Evolutionary conservation across 2,113 vertebrate genomes (phyloP).

Genomic region (Poeciliopsis turrubarensis): DNA sequence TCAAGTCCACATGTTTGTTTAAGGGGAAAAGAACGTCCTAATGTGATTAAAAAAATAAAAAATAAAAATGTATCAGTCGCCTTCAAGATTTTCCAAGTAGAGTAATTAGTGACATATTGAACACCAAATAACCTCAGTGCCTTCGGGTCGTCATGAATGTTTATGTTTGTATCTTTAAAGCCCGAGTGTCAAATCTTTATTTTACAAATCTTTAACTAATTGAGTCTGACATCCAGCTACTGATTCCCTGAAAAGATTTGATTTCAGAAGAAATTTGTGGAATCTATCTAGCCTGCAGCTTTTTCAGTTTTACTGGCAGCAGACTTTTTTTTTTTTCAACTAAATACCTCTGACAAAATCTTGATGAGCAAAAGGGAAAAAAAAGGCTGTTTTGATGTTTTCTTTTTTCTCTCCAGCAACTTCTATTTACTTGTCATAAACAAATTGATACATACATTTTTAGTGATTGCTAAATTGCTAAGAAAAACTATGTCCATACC

Average conservation of each 20-base stretch:
- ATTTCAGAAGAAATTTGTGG: neutral
- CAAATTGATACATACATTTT: no score
- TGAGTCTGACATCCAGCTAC: no score
- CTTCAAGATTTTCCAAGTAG: neutral
- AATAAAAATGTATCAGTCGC: neutral
- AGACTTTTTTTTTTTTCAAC: neutral
- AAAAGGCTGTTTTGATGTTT: neutral
- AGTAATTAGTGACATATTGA: neutral
- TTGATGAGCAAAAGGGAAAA: neutral
- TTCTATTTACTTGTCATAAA: no score
- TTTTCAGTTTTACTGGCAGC: neutral
- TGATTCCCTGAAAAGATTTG: neutral
- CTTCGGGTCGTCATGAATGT: neutral
- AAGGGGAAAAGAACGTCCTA: neutral
- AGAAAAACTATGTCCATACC: no score
- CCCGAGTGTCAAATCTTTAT: neutral
- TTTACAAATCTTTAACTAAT: neutral
- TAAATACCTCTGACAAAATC: neutral
- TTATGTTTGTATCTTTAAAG: neutral
- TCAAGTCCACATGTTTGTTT: constrained; percentile 3
- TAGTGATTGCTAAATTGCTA: no score
- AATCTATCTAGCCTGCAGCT: neutral
- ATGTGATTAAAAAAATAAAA: neutral
- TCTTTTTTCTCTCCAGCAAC: no score
- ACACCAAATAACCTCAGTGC: neutral